Base-by-base conservation (phyloP, 2,797 vertebrate genomes). In the Trachops cirrhosus region DNA sequence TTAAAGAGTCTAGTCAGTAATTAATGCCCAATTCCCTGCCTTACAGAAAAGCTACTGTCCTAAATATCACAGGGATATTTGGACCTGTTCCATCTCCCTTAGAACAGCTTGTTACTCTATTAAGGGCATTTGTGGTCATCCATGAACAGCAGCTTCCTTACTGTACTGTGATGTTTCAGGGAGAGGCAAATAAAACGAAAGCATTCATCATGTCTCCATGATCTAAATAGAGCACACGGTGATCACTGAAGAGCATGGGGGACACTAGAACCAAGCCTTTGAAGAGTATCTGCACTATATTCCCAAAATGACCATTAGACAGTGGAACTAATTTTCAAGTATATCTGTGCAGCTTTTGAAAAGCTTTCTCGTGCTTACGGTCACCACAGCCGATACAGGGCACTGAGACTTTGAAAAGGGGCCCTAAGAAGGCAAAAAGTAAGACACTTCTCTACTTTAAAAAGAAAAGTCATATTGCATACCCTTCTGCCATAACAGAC, bases 91-190 rank as follows among this genome's bases (percentile, higher is more conserved):
- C 87, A 77, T 26, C 71, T 82, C 62, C 48, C 26, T 83, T 6
- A 84, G 73, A 21, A 90, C 80, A 96, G 46, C 29, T 57, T 87
- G 59, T 90, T 84, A 82, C 86, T 92, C 88, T 86, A 41, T 48
- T 79, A 86, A 73, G 85, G 68, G 37, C 59, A 93, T 41, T 57
- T 93, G 84, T 78, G 62, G 67, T 74, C 83, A 86, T 86, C 64
- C 59, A 50, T 77, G 54, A 86, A 97, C 89, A 94, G 41, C 39
- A 67, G 54, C 92, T 85, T 95, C 88, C 96, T 93, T 70, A 90
- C 70, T 92, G n/a, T 91, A 73, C 41, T 37, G 52, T 52, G 44
- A 77, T 68, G 54, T 92, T 92, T 91, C 90, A 92, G 32, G 59
- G 91, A 95, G 59, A 80, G 54, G 41, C 37, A 95, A 87, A 89